A percentile compares a stretch with the other conserved stretches of the same genome.
These are phyloP conservation scores for Yoshiicerus persimilis DNA, from an alignment of 1,140 invertebrate genomes.

Conservation along the genomic window DNA sequence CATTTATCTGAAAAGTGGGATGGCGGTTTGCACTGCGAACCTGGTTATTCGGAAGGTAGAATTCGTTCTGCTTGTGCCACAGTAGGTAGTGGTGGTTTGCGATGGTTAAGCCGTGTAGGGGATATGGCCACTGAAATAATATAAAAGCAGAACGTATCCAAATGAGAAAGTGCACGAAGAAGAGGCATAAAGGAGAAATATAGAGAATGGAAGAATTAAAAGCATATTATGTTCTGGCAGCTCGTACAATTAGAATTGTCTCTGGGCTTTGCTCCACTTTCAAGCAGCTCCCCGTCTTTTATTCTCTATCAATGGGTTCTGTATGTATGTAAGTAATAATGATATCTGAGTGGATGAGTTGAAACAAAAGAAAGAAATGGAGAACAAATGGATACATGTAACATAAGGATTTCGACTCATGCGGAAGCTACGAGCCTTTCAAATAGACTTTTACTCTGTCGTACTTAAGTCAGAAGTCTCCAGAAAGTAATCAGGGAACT, in stretches of 20 bases:
- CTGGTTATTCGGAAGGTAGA: not conserved
- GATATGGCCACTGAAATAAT: not conserved
- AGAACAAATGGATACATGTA: not conserved
- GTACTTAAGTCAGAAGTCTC: not conserved
- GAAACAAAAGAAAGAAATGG: not conserved
- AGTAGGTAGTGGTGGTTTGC: no score
- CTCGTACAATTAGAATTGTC: not conserved
- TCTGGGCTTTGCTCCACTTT: not conserved
- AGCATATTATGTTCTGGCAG: not conserved
- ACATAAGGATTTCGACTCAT: not conserved
- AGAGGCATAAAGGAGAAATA: not conserved
- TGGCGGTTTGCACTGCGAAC: not conserved
- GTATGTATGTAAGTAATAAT: not conserved
- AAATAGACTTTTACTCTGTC: not conserved
- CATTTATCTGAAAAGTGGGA: not conserved
- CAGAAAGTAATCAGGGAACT: not conserved
- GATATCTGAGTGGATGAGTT: slow-evolving; percentile 5
- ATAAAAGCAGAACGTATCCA: not conserved
- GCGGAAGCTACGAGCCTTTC: not conserved
- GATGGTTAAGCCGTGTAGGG: no score
- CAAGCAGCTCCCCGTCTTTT: not conserved
- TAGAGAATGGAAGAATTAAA: not conserved
- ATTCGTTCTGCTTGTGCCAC: not conserved
- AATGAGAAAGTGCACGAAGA: not conserved
- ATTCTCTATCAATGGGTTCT: not conserved